Percentiles rank a stretch among this genome's conserved stretches.
Evolutionary conservation across 2,113 vertebrate species (phyloP).

Genomic region (Pygoscelis antarcticus): DNA sequence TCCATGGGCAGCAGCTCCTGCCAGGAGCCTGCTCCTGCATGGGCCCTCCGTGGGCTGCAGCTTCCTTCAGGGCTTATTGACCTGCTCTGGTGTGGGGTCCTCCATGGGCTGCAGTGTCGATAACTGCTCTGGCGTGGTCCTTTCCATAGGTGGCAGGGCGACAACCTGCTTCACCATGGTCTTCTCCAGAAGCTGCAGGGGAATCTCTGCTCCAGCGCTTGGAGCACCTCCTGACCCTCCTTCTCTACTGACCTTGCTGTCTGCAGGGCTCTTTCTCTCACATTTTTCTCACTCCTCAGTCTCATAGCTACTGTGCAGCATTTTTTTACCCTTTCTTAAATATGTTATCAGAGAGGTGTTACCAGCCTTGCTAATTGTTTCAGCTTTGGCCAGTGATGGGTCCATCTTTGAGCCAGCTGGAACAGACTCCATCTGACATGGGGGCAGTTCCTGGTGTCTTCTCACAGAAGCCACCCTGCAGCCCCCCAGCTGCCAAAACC

Average conservation of each 20-base stretch:
- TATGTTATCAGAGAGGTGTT: not conserved
- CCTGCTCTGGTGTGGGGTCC: not conserved
- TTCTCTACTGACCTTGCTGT: not conserved
- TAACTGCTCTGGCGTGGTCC: not conserved
- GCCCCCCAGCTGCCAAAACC: not conserved
- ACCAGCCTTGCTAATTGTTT: not conserved
- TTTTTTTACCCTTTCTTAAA: not conserved
- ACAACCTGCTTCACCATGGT: not conserved
- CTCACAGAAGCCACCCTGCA: not conserved
- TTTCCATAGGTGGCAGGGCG: not conserved
- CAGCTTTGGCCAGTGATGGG: not conserved
- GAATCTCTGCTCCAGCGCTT: not conserved
- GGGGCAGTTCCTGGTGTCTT: not conserved
- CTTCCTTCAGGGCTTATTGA: not conserved
- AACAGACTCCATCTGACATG: not conserved
- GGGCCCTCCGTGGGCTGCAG: not conserved
- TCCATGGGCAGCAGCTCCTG: accelerated
- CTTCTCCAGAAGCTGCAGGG: not conserved
- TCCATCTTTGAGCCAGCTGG: not conserved
- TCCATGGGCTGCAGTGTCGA: not conserved
- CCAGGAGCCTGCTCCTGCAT: not conserved
- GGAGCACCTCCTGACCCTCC: not conserved
- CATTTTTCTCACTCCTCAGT: not conserved
- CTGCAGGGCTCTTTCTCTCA: not conserved
- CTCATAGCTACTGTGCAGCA: not conserved